Evolutionary conservation across 2,888 invertebrate genomes (phyloP).

Genomic region (Marronus borbonicus): DNA sequence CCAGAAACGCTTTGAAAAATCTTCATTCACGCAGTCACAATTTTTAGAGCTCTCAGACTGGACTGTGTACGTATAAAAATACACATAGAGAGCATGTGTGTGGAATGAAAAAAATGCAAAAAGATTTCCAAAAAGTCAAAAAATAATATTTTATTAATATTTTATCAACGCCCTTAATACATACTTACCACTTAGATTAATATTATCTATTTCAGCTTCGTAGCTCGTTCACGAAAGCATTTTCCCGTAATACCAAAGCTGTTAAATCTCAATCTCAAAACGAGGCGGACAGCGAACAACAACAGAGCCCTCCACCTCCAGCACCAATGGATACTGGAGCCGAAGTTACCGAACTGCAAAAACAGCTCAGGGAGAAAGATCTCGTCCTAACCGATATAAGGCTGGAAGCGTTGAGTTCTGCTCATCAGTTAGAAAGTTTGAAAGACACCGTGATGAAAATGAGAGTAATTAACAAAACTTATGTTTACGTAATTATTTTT

Average conservation of each 20-base stretch:
- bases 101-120: no score
- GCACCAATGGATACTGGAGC: slow-evolving; percentile 71
- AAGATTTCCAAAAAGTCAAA: no score
- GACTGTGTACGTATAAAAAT: no score
- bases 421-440: slow-evolving; percentile 96
- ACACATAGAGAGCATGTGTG: no score
- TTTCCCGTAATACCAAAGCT: slow-evolving; percentile 88
- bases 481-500: not conserved
- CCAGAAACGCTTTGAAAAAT: no score
- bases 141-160: not conserved
- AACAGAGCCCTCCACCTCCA: slow-evolving; percentile 59
- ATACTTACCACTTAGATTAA: not conserved
- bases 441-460: slow-evolving; percentile 98
- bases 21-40: no score
- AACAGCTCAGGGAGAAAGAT: slow-evolving; percentile 96
- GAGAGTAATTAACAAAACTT: slow-evolving; percentile 78
- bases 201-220: slow-evolving; percentile 77
- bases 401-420: slow-evolving; percentile 95
- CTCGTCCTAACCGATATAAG: slow-evolving; percentile 96
- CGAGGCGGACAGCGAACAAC: slow-evolving; percentile 72
- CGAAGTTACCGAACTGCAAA: slow-evolving; percentile 87
- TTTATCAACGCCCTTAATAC: no score
- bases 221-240: slow-evolving; percentile 98
- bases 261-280: slow-evolving; percentile 74
- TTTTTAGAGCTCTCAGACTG: no score